These are phyloP conservation scores for Enchytraeus crypticus DNA, from an alignment of 2,888 invertebrate species.

Conservation along the genomic window DNA sequence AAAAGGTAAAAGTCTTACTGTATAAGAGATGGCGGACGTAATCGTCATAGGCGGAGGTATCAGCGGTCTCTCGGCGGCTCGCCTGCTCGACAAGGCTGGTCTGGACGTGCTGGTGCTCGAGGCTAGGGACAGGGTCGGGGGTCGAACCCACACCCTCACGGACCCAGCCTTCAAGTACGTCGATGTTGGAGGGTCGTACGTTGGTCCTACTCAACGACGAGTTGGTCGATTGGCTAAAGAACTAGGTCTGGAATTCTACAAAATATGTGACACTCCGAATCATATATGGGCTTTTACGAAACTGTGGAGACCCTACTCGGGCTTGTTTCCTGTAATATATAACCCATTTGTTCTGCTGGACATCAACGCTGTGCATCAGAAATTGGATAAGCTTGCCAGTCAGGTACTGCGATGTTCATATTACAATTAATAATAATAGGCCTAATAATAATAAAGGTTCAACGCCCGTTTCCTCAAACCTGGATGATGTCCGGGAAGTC, in stretches of 20 bases:
- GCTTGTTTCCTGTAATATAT: constrained; percentile 5
- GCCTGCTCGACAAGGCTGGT: constrained; percentile 32
- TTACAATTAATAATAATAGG: no score
- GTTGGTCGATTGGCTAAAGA: constrained; percentile 31
- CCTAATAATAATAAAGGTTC: no score
- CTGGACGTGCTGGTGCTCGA: constrained; percentile 39
- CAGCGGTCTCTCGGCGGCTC: constrained; percentile 39
- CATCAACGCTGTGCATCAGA: constrained; percentile 4
- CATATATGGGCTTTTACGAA: constrained; percentile 17
- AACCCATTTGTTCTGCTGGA: constrained; percentile 12
- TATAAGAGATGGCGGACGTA: no score
- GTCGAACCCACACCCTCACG: constrained; percentile 45
- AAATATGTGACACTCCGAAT: constrained; percentile 23
- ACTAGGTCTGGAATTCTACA: constrained; percentile 29
- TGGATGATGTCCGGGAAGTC: no score
- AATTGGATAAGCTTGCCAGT: background rate
- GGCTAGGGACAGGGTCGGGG: constrained; percentile 49
- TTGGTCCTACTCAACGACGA: constrained; percentile 35
- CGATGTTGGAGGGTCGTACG: constrained; percentile 36
- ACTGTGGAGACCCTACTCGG: constrained; percentile 2
- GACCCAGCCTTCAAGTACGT: background rate
- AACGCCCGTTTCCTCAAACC: no score
- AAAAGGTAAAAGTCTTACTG: no score
- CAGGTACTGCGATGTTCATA: no score
- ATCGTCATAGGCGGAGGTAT: constrained; percentile 5